phyloP scores from a whole-genome alignment of 2,888 invertebrate species.

The Tenthredo scrophulariae region DNA sequence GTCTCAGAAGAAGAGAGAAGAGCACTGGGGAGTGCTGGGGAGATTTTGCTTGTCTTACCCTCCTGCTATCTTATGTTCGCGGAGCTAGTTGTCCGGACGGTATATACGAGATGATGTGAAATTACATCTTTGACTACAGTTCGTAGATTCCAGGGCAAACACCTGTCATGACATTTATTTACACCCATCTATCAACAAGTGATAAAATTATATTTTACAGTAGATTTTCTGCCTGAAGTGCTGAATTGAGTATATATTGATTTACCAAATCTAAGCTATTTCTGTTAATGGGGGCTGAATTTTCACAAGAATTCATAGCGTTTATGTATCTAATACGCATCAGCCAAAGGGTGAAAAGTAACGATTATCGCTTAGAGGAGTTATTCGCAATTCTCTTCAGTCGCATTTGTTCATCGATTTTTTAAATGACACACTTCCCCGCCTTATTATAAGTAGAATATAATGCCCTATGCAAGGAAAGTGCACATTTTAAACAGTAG shows the following conservation, averaged over 20 bases:
- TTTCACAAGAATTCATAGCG: not conserved
- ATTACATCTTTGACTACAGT: not conserved
- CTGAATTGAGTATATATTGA: not conserved
- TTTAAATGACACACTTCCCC: not conserved
- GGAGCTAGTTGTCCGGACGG: not conserved
- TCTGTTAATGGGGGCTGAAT: not conserved
- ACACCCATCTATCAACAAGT: not conserved
- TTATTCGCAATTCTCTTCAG: not conserved
- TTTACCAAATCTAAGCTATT: not conserved
- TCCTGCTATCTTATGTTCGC: not conserved
- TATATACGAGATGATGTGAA: not conserved
- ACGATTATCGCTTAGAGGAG: not conserved
- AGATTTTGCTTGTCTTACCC: not conserved
- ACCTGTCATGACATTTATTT: not conserved
- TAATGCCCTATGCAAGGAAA: not conserved
- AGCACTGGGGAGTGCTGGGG: too few species aligned
- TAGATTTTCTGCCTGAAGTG: not conserved
- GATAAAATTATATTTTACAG: not conserved
- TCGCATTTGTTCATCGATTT: not conserved
- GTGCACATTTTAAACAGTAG: not conserved
- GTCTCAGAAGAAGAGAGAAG: slow-evolving; percentile 19
- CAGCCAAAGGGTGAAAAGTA: not conserved
- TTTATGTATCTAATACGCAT: not conserved
- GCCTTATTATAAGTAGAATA: not conserved
- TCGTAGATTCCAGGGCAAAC: not conserved